Conservation (phyloP, 2,797 vertebrate genomes). For the Ataeniobius toweri region DNA sequence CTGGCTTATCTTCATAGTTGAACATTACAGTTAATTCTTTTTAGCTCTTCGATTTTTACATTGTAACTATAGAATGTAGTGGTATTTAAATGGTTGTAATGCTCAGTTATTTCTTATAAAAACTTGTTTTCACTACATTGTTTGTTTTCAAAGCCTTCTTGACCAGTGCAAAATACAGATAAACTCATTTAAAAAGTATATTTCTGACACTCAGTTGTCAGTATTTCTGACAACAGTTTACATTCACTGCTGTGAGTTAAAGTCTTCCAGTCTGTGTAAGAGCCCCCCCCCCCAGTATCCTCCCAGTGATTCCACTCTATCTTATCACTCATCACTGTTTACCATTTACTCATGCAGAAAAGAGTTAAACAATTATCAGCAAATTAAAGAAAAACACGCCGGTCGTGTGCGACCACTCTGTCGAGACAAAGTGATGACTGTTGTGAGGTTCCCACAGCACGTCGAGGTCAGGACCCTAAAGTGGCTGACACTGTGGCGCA, state of each 20-base stretch:
- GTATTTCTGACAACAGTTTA: background rate
- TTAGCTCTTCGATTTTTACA: background rate
- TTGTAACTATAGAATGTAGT: background rate
- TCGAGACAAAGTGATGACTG: conserved; percentile 58
- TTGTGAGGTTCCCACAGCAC: conserved; percentile 48
- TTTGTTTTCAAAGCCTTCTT: background rate
- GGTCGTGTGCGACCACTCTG: conserved; percentile 52
- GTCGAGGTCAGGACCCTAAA: conserved; percentile 57
- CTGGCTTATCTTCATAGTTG: background rate
- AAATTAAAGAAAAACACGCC: conserved; percentile 45
- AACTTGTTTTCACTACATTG: background rate
- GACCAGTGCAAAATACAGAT: too few species aligned
- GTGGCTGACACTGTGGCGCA: conserved; percentile 49
- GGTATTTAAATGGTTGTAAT: background rate
- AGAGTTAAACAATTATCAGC: conserved; percentile 29
- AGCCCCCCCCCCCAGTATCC: background rate
- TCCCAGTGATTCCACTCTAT: background rate
- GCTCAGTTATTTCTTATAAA: background rate
- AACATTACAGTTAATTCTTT: background rate
- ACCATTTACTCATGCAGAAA: conserved; percentile 12
- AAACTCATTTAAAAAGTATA: background rate
- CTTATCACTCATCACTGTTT: conserved; percentile 26
- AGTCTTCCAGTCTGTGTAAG: background rate
- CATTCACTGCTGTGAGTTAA: background rate
- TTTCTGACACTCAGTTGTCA: background rate